Percentiles rank a stretch among this genome's conserved stretches.
Evolutionary conservation across 2,888 invertebrate species (phyloP).

Genomic region (Lycocerus yunnanus): DNA sequence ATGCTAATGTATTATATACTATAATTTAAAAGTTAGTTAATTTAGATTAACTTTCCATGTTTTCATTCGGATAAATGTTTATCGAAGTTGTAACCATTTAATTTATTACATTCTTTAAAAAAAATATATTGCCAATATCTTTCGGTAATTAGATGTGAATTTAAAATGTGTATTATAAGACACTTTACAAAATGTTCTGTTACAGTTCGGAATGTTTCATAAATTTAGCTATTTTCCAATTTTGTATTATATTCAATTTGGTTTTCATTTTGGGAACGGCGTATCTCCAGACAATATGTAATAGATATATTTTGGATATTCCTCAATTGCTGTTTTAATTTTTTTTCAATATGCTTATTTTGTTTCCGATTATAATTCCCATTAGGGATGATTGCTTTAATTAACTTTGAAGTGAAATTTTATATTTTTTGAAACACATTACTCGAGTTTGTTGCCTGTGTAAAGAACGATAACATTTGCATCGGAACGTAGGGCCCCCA

Average conservation of each 20-base stretch:
- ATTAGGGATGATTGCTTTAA: background rate
- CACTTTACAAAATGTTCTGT: background rate
- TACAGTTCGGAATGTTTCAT: background rate
- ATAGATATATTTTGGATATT: background rate
- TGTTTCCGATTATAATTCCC: background rate
- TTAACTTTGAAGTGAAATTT: background rate
- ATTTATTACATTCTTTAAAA: background rate
- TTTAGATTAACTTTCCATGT: background rate
- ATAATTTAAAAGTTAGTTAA: background rate
- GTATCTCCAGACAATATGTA: background rate
- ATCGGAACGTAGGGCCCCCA: slow-evolving; percentile 49
- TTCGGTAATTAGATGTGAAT: background rate
- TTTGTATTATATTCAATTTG: background rate
- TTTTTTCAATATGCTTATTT: background rate
- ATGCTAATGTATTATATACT: slow-evolving; percentile 10
- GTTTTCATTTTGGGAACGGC: background rate
- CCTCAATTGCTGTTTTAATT: background rate
- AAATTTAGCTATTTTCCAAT: background rate
- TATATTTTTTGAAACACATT: background rate
- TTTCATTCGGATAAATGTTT: background rate
- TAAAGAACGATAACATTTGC: slow-evolving; percentile 43
- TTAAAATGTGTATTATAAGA: background rate
- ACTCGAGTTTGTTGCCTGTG: background rate
- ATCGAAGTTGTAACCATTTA: background rate
- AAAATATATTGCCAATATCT: background rate